A percentile compares a stretch with the other conserved stretches of the same genome.
Evolutionary conservation across 2,113 vertebrate genomes (phyloP).

Genomic region (Nymphicus hollandicus): DNA sequence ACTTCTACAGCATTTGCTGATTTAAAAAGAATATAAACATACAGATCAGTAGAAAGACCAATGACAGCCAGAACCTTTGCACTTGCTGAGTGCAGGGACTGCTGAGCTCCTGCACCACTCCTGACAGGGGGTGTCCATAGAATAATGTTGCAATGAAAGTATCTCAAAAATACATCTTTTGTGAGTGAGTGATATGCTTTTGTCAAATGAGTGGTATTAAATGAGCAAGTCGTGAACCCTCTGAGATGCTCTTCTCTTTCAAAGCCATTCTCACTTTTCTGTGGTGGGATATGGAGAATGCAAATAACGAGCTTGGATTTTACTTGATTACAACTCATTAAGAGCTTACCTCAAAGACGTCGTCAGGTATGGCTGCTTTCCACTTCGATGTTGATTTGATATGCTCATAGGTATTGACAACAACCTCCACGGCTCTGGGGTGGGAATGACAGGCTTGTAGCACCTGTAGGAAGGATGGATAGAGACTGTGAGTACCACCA

Average conservation of each 20-base stretch:
- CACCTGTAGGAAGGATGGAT: conserved; percentile 75
- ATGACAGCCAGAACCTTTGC: neutral
- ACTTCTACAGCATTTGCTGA: neutral
- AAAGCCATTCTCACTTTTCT: neutral
- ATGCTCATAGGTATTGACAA: conserved; percentile 86
- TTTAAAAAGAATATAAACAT: neutral
- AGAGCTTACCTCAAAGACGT: conserved; percentile 82
- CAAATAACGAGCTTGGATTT: neutral
- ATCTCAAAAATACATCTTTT: neutral
- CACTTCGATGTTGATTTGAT: conserved; percentile 85
- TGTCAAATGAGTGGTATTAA: neutral
- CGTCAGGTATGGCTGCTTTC: conserved; percentile 85
- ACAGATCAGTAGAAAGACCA: neutral
- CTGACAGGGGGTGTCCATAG: neutral
- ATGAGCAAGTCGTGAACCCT: neutral
- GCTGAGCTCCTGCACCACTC: neutral
- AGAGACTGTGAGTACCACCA: neutral
- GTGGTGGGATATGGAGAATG: neutral
- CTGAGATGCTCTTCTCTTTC: neutral
- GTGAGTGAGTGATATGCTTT: neutral
- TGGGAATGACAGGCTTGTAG: conserved; percentile 84
- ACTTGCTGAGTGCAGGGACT: neutral
- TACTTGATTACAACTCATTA: neutral
- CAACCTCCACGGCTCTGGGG: conserved; percentile 85
- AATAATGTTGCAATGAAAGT: neutral